A percentile compares a stretch with the other conserved stretches of the same genome.
phyloP scores from a whole-genome alignment of 1,140 invertebrate genomes.

The Rhagoletis zephyria region DNA sequence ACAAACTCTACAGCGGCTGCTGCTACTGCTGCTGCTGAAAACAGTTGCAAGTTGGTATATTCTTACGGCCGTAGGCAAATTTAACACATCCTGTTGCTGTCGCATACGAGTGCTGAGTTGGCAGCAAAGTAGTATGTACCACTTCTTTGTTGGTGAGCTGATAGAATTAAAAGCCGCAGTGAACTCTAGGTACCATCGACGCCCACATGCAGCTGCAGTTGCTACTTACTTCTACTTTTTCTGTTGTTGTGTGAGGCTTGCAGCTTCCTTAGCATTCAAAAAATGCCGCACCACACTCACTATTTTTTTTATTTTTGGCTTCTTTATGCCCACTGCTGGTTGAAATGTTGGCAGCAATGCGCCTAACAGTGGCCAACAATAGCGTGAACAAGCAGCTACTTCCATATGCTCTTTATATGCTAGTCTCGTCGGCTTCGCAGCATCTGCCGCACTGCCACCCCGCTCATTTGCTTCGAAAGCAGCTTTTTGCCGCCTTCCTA shows the following conservation, averaged over 20 bases:
- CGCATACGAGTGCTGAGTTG: not conserved
- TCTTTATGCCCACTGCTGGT: not conserved
- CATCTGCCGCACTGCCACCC: not conserved
- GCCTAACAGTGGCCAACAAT: not conserved
- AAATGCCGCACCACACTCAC: not conserved
- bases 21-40: not conserved
- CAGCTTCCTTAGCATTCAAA: not conserved
- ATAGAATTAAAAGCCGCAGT: not conserved
- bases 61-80: conserved; percentile 21
- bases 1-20: not conserved
- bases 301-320: not conserved
- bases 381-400: not conserved
- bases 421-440: not conserved
- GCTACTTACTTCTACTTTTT: no score
- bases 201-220: not conserved
- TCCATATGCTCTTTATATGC: not conserved
- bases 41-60: not conserved
- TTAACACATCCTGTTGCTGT: conserved; percentile 3
- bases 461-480: not conserved
- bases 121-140: not conserved
- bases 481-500: not conserved
- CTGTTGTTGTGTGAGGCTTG: no score
- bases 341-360: not conserved
- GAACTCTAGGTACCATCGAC: not conserved
- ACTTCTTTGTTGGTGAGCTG: not conserved